phyloP scores from a whole-genome alignment of 2,888 invertebrate genomes.

The Ypsolopha sequella region DNA sequence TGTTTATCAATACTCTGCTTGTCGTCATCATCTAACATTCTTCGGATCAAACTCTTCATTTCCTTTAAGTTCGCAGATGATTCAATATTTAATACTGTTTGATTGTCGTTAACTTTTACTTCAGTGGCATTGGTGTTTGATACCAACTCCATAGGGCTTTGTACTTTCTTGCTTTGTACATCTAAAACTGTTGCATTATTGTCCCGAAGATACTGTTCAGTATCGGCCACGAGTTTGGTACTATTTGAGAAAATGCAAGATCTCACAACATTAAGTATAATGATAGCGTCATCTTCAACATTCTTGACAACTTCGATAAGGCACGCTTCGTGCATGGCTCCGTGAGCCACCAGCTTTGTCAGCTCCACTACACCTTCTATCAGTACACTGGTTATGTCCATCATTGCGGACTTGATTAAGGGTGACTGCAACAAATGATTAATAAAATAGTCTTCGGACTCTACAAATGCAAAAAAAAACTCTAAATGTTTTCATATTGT shows the following conservation, averaged over 20 bases:
- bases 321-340: constrained; percentile 64
- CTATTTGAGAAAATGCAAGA: constrained; percentile 31
- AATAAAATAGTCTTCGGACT: no score
- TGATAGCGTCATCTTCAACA: constrained; percentile 48
- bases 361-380: constrained; percentile 48
- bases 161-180: constrained; percentile 11
- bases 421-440: constrained; percentile 42
- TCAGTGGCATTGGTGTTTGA: no score
- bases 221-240: constrained; percentile 8
- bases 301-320: constrained; percentile 55
- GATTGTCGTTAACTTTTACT: no score
- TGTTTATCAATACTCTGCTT: constrained; percentile 21
- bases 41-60: constrained; percentile 33
- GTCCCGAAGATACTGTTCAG: constrained; percentile 23
- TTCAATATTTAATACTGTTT: no score
- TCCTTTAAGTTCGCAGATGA: constrained; percentile 9
- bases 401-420: constrained; percentile 50
- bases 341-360: constrained; percentile 57
- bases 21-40: constrained; percentile 31
- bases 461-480: no score
- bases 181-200: constrained; percentile 53
- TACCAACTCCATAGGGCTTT: not conserved
- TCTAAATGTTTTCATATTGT: no score
- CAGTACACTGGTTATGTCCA: constrained; percentile 47
- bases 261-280: constrained; percentile 28